These are phyloP conservation scores for Cenopis cana DNA, from an alignment of 2,888 invertebrate species.

Conservation along the genomic window DNA sequence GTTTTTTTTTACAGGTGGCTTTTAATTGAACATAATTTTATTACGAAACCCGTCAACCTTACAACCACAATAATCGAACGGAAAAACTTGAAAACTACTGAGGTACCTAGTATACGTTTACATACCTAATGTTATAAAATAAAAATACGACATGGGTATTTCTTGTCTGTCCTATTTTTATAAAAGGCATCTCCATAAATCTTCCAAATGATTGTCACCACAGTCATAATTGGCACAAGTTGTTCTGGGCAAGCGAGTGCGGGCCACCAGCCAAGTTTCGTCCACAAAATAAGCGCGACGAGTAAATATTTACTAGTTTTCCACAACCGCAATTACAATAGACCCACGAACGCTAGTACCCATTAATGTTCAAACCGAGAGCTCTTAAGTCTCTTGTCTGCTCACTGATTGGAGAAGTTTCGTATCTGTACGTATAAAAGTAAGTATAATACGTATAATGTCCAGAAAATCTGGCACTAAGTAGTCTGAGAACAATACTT, in stretches of 20 bases:
- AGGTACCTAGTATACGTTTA: too few relatives aligned
- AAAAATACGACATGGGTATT: too few relatives aligned
- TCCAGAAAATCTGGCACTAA: neutral
- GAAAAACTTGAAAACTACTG: too few relatives aligned
- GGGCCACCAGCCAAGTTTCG: conserved; percentile 74
- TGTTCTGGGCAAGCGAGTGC: conserved; percentile 70
- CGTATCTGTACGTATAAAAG: too few relatives aligned
- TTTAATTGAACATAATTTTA: too few relatives aligned
- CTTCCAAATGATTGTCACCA: conserved; percentile 59
- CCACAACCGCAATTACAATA: conserved; percentile 62
- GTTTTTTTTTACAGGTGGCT: too few relatives aligned
- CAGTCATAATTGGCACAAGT: conserved; percentile 74
- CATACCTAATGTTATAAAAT: too few relatives aligned
- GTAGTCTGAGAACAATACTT: too few relatives aligned
- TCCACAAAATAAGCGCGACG: conserved; percentile 62
- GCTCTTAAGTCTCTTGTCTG: conserved; percentile 7
- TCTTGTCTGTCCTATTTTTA: neutral
- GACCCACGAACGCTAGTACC: conserved; percentile 51
- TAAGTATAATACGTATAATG: neutral
- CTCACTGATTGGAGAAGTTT: conserved; percentile 10
- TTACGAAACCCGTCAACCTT: too few relatives aligned
- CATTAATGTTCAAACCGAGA: conserved; percentile 26
- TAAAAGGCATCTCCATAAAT: neutral
- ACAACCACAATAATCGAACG: too few relatives aligned
- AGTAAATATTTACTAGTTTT: conserved; percentile 76